Base-by-base conservation (phyloP, 2,888 invertebrate species). In the Cenopis cana region DNA sequence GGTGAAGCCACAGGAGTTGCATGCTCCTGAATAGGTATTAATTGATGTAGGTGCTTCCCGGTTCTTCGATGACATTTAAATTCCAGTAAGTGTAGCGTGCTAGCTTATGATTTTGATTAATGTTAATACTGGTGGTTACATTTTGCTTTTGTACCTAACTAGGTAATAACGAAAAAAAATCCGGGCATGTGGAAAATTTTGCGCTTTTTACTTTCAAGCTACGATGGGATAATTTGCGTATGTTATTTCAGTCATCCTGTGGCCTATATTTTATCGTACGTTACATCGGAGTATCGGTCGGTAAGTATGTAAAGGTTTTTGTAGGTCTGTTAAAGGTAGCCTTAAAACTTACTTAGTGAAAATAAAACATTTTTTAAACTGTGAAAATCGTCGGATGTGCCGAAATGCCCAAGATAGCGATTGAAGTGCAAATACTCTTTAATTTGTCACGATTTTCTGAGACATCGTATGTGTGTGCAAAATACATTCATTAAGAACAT, bases 51-150 rank as follows among this genome's bases (percentile, higher is more conserved):
- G 9, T n/a, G 5, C 20, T 41, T 20, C 20, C 41, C 14, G 12
- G 18, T 55, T 41, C 18, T 20, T 38, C 9, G 41, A 41, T n/a
- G n/a, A 20, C n/a, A 49, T 29, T 24, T 49, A 61, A 61, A 49
- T 46, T 41, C 8, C 10, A 49, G 17, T 24, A 29, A 8, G 41
- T 49, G 38, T 38, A 38, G 18, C 38, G 36, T 38, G 57, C 10
- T 59, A 18, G n/a, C 36, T 36, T 36, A 57, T 57, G 10, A 52
- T 57, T 57, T 57, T 6, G 6, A 12, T 14, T 3, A 29, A 55
- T 24, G 29, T 29, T 29, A 14, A 6, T 24, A n/a, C n/a, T n/a
- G 33, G 33, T 55, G 14, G 14, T 8, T 55, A 24, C 8, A 9
- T n/a, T 50, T 50, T 20, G 3, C 33, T 33, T 33, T 33, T 5